Base-by-base conservation (phyloP, 2,113 vertebrate genomes). In the Varanus salvator region DNA sequence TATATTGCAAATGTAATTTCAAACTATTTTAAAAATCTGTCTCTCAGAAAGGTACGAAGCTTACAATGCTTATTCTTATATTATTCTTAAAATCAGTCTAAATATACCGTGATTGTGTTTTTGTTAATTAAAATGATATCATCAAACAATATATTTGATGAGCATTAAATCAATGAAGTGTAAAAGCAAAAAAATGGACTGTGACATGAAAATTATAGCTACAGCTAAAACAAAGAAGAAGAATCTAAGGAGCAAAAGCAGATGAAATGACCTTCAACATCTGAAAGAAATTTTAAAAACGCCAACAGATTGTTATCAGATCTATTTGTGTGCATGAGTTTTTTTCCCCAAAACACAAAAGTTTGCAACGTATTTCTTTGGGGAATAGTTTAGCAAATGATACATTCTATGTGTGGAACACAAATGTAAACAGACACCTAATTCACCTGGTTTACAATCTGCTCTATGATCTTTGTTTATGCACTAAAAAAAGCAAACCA, bases 381-480 rank as follows among this genome's bases (percentile, higher is more conserved):
- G 96, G 95, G 93, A 97, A 97, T 96, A 93, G 92, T 97, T 97
- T 97, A 57, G 93, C 95, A 97, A 97, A 96, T 96, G 60, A 95
- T 97, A 94, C 94, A 96, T 96, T 93, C 94, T 96, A 95, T 96
- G 95, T 92, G 93, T 95, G 90, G 95, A 95, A 95, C 92, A 96
- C 93, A 96, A 95, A 92, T 94, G 90, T 96, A 96, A 96, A 96
- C 93, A 96, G 94, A 94, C 92, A 96, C 60, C 90, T 90, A 96
- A 95, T 97, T 96, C 97, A 92, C 94, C 92, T 96, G 94, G 91
- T 93, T 96, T 96, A 92, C 94, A 97, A 96, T 97, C 96, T 97
- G 95, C 95, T 97, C 92, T 93, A 50, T 95, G 95, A 97, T 97
- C 96, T 97, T 97, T 96, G 95, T 95, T 97, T 95, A 86, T 94